A percentile compares a stretch with the other conserved stretches of the same genome.
Evolutionary conservation across 2,888 invertebrate genomes (phyloP).

Genomic region (Schrankia costaestrigalis): DNA sequence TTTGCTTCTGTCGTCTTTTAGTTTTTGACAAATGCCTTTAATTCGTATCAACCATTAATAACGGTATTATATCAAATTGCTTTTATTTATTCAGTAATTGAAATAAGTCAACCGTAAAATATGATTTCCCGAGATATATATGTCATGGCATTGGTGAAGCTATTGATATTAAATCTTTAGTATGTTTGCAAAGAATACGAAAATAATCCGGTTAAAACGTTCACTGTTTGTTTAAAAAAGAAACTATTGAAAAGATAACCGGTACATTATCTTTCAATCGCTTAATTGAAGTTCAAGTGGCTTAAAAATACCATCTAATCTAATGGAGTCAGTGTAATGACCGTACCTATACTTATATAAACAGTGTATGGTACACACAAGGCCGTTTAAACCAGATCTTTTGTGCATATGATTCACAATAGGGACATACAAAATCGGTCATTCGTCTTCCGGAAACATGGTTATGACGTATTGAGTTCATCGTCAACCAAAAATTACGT

Average conservation of each 20-base stretch:
- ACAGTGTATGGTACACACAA: conserved; percentile 36
- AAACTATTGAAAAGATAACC: too few species aligned
- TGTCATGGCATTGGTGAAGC: conserved; percentile 23
- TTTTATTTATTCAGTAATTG: conserved; percentile 17
- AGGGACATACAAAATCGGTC: conserved; percentile 45
- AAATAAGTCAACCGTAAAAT: conserved; percentile 11
- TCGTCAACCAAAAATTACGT: conserved; percentile 73
- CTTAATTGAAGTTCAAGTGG: conserved; percentile 38
- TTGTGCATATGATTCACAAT: conserved; percentile 48
- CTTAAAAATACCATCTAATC: conserved; percentile 39
- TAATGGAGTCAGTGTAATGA: conserved; percentile 41
- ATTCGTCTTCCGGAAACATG: conserved; percentile 70
- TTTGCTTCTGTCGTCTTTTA: conserved; percentile 3
- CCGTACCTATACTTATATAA: conserved; percentile 42
- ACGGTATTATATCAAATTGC: conserved; percentile 12
- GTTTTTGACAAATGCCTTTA: conserved; percentile 3
- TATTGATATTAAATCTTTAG: conserved; percentile 8
- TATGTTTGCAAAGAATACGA: conserved; percentile 29
- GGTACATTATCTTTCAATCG: too few species aligned
- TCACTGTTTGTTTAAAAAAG: too few species aligned
- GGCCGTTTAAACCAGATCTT: conserved; percentile 50
- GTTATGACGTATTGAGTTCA: conserved; percentile 74
- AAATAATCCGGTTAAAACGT: too few species aligned
- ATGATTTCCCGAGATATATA: conserved; percentile 29
- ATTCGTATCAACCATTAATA: conserved; percentile 6